A percentile compares a stretch with the other conserved stretches of the same genome.
These are phyloP conservation scores for Perca flavescens DNA, from an alignment of 2,113 vertebrate genomes.

Conservation along the genomic window DNA sequence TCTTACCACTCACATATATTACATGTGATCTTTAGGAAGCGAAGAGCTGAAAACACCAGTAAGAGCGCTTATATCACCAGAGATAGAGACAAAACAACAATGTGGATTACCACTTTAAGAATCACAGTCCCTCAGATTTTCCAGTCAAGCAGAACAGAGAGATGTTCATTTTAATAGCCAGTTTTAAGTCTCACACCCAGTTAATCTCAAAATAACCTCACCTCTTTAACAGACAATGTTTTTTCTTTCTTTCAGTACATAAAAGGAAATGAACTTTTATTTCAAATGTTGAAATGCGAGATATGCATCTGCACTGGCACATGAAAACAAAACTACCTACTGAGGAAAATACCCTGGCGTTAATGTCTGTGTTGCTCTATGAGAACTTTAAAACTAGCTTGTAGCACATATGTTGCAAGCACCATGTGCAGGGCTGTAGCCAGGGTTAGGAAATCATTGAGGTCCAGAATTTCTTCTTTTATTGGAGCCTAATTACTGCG, in stretches of 20 bases:
- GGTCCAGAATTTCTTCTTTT: too few species aligned
- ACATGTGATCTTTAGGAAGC: background rate
- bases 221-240: constrained; percentile 20
- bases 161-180: constrained; percentile 47
- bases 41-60: background rate
- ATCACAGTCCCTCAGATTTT: constrained; percentile 29
- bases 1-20: constrained; percentile 8
- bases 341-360: constrained; percentile 1
- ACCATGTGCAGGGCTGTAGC: background rate
- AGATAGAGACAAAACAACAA: constrained; percentile 3
- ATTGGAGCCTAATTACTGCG: too few species aligned
- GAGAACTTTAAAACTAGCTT: constrained; percentile 2
- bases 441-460: too few species aligned
- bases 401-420: background rate
- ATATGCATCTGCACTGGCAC: constrained; percentile 13
- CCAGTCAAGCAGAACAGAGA: constrained; percentile 48
- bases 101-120: constrained; percentile 35
- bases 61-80: background rate
- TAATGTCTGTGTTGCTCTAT: constrained; percentile 10
- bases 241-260: constrained; percentile 36
- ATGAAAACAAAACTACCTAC: constrained; percentile 12
- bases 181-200: constrained; percentile 37
- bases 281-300: constrained; percentile 29
- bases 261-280: constrained; percentile 41
- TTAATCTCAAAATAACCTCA: constrained; percentile 24